Conservation (phyloP, 2,797 vertebrate species). For the Mormyrus hasselquistii region DNA sequence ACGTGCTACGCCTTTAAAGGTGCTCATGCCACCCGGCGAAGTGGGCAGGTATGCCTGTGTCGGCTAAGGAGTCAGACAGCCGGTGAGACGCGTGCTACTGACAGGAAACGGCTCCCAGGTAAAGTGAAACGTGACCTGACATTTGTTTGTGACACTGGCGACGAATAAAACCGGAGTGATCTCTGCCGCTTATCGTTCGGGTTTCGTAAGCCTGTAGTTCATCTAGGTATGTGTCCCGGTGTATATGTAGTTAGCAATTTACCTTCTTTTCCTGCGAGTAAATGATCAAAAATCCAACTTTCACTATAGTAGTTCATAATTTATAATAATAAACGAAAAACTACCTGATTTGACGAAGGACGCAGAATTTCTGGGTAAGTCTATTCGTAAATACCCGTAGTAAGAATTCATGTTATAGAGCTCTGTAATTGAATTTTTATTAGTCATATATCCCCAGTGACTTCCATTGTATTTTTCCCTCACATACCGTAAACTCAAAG, state of each 20-base stretch:
- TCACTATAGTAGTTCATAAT: not conserved
- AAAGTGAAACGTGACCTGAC: constrained; percentile 7
- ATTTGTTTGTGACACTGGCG: not conserved
- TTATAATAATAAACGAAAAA: not conserved
- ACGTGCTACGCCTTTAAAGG: not conserved
- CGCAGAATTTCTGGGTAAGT: not conserved
- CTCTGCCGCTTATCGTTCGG: not conserved
- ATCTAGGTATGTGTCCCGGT: not conserved
- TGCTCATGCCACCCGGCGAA: not conserved
- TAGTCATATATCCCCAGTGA: not conserved
- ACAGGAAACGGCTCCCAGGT: not conserved
- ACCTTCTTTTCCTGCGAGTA: not conserved
- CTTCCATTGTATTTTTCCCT: not conserved
- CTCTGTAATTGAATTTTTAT: not conserved
- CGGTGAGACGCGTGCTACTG: not conserved
- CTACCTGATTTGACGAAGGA: not conserved
- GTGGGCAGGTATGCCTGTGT: not conserved
- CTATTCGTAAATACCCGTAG: not conserved
- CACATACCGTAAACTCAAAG: not conserved
- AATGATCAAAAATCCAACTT: not conserved
- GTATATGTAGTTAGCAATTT: not conserved
- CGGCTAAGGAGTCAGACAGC: not conserved
- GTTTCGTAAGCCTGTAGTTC: not conserved
- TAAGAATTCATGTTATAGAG: not conserved
- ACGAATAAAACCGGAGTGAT: not conserved